These are phyloP conservation scores for Aphrophora alni DNA, from an alignment of 2,888 invertebrate species.

Conservation along the genomic window DNA sequence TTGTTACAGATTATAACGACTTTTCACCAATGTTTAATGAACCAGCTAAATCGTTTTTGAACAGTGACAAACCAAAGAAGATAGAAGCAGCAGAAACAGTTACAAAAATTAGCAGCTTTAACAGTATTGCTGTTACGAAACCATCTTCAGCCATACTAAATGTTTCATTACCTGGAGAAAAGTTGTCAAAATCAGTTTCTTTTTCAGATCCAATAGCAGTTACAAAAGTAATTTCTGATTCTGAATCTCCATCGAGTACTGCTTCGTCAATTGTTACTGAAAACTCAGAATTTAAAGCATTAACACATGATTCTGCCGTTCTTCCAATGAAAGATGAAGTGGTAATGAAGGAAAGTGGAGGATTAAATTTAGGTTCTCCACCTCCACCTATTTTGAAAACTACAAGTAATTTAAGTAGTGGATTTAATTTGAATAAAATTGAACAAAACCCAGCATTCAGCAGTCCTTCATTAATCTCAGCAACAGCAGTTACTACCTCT, in stretches of 20 bases:
- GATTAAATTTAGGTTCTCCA: not conserved
- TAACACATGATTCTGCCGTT: not conserved
- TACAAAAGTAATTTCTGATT: not conserved
- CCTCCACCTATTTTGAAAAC: not conserved
- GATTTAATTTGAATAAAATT: not conserved
- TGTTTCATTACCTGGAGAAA: not conserved
- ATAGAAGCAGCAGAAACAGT: no score
- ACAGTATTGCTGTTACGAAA: no score
- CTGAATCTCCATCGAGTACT: not conserved
- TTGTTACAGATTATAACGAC: no score
- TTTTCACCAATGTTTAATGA: no score
- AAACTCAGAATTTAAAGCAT: not conserved
- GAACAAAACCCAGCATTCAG: not conserved
- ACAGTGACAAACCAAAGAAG: no score
- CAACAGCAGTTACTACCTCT: not conserved
- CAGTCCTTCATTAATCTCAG: not conserved
- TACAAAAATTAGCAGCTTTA: no score
- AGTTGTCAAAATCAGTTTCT: not conserved
- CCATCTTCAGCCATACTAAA: not conserved
- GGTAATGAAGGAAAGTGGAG: not conserved
- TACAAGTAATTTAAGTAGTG: not conserved
- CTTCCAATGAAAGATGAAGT: not conserved
- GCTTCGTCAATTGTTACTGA: not conserved
- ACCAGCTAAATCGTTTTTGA: no score
- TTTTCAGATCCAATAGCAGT: not conserved